phyloP scores from a whole-genome alignment of 2,888 invertebrate genomes.

The Thecocarcelia acutangulata region DNA sequence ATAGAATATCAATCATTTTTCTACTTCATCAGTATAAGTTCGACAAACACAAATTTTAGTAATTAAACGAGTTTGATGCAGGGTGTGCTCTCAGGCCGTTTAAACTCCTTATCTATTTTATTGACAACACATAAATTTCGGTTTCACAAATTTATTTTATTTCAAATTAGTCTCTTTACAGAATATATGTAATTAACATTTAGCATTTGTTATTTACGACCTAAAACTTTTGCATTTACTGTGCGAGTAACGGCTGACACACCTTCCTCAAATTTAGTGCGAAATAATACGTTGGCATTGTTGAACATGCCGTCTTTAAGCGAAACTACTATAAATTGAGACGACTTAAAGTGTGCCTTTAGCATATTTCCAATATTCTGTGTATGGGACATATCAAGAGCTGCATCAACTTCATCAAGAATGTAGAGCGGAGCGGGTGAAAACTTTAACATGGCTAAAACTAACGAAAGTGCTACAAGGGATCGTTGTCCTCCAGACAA shows the following conservation, averaged over 20 bases:
- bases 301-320: conserved; percentile 99
- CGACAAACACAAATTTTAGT: no score
- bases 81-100: no score
- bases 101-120: no score
- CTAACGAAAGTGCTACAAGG: conserved; percentile 96
- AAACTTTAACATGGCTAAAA: conserved; percentile 97
- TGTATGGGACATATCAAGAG: conserved; percentile 97
- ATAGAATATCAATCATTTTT: no score
- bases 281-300: conserved; percentile 98
- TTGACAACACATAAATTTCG: no score
- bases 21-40: no score
- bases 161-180: no score
- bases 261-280: conserved; percentile 96
- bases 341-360: conserved; percentile 92
- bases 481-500: conserved; percentile 98
- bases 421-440: conserved; percentile 99
- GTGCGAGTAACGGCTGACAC: conserved; percentile 92
- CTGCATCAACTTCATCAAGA: conserved; percentile 99
- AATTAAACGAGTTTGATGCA: no score
- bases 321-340: conserved; percentile 98
- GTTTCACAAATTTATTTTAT: no score
- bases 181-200: no score
- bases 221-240: conserved; percentile 75
- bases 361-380: conserved; percentile 99
- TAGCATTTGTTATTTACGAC: conserved; percentile 10